Base-by-base conservation (phyloP, 2,888 invertebrate genomes). In the Pyrgus malvae region DNA sequence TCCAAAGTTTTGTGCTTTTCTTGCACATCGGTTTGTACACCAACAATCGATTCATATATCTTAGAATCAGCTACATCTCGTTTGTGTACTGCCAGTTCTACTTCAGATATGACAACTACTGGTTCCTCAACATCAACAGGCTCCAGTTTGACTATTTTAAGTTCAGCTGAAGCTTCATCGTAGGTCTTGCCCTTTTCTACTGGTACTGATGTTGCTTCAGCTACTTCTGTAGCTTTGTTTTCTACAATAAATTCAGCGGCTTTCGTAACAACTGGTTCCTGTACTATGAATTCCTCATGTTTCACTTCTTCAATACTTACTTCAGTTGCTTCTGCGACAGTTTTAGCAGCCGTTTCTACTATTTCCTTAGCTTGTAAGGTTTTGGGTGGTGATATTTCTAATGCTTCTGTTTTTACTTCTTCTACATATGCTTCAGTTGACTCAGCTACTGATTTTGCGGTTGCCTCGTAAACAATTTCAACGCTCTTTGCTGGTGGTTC, bases 81-180 rank as follows among this genome's bases (percentile, higher is more conserved):
- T 17, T 54, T 54, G 0, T 33, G 46, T 9, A 54, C 23, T 2
- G 17, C 54, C 9, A 54, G 46, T 48, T 54, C 49, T 27, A 50
- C 35, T 56, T 49, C 38, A 35, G 45, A 42, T 55, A 51, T 48
- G 17, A 50, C 48, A 5, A 50, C 29, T 1, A 41, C 12, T 9
- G 44, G 45, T 45, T 55, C 53, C 21, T 48, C 46, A n/a, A 29
- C 45, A 14, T 53, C 59, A 29, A 27, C 38, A n/a, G 41, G 53
- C 16, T 64, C 48, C 31, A 67, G 60, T 60, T 78, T 78, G 0
- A 70, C 58, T 17, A 78, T 68, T 59, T 75, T 76, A 0, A 78
- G 44, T 4, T 67, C 66, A 12, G 72, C 72, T 25, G 62, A 70
- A 48, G 66, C 76, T 38, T 76, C 74, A 11, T 61, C 57, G 12